phyloP scores from a whole-genome alignment of 2,888 invertebrate species.

The Baccha elongata region DNA sequence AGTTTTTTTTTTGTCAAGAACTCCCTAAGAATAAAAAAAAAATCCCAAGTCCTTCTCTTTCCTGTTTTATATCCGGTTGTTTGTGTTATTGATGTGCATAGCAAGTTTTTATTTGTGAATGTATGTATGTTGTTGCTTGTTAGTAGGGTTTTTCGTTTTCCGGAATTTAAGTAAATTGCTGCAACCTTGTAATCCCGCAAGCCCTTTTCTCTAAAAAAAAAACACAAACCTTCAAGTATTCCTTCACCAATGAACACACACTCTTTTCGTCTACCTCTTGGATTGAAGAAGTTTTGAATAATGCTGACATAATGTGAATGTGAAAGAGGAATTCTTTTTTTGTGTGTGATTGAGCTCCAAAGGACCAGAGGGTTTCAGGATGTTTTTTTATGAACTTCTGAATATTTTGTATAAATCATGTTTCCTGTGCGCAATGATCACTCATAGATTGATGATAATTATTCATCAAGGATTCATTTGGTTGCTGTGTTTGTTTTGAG shows the following conservation, averaged over 20 bases:
- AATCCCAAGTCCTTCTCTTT: constrained; percentile 42
- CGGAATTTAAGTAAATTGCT: constrained; percentile 58
- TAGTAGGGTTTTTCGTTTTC: constrained; percentile 31
- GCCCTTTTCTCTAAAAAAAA: background rate
- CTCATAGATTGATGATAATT: constrained; percentile 39
- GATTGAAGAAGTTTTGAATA: constrained; percentile 26
- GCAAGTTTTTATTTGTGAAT: constrained; percentile 9
- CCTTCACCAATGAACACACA: background rate
- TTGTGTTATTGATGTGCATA: constrained; percentile 60
- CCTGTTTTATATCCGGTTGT: background rate
- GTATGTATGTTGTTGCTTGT: constrained; percentile 29
- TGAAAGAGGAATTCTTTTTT: background rate
- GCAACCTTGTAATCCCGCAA: constrained; percentile 42
- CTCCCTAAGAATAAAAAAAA: background rate
- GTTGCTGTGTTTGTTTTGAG: background rate
- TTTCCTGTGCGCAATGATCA: constrained; percentile 44
- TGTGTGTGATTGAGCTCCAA: constrained; percentile 15
- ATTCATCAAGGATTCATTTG: constrained; percentile 5
- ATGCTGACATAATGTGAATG: constrained; percentile 40
- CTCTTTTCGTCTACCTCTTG: background rate
- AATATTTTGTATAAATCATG: constrained; percentile 29
- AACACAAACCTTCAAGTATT: background rate
- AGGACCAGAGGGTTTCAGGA: background rate
- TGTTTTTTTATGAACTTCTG: constrained; percentile 23
- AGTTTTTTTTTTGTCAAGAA: too few relatives aligned